Evolutionary conservation across 2,113 vertebrate genomes (phyloP), one percentile per base, ranked within the genome.

Genomic region (Tetrax tetrax): DNA sequence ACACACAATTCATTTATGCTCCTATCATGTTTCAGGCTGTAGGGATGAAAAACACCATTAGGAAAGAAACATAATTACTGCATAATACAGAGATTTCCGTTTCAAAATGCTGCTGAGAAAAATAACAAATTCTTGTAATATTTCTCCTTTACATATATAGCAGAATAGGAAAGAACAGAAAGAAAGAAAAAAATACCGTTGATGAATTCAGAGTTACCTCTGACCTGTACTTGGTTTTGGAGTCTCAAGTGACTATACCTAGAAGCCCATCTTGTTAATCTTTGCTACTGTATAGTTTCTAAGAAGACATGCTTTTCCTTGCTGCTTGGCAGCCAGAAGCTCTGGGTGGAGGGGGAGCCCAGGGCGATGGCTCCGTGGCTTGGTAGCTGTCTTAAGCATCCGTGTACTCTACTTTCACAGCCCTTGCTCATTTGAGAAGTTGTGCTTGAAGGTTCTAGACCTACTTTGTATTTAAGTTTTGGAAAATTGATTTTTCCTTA

Each of bases 51-150:
- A 88, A 38, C 51, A 88, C 71, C 77, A 79, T 93, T 94, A 93
- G 68, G 47, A 76, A 91, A 84, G 87, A 83, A 57, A 38, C 83
- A 38, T 71, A 79, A 69, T 95, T 95, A 82, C 81, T 85, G 70
- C 68, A 66, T 93, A 87, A 81, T 88, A 80, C 72, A 93, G 75
- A 89, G 84, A 91, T 82, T 91, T 94, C 86, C 41, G 74, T 86
- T 83, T 90, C 93, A 93, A 94, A 90, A 91, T 79, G 82, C 71
- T 83, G 48, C 83, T 76, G 79, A 92, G 77, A 89, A 93, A 92
- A 93, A 84, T 64, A 53, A 76, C 66, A 28, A 29, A 5, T 64
- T 72, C 92, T 92, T 59, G 77, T 93, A 77, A 38, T 93, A 60
- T 75, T 93, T 96, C 85, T 79, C 47, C 45, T 90, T 81, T 59